These are phyloP conservation scores for Anisognathus igniventris DNA, from an alignment of 2,797 vertebrate genomes.

Conservation along the genomic window DNA sequence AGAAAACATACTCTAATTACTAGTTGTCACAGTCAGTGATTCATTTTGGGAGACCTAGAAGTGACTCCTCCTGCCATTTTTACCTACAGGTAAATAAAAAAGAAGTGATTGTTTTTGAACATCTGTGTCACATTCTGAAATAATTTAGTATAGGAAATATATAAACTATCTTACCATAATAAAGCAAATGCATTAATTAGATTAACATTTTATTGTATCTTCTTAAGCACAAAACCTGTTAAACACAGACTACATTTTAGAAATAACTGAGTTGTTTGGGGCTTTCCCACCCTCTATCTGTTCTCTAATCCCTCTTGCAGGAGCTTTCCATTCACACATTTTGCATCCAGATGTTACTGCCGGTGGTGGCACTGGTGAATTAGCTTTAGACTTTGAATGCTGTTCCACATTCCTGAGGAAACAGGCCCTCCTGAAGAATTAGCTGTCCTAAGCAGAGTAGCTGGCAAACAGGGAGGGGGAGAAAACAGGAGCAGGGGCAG, in stretches of 20 bases:
- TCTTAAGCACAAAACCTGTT: neutral
- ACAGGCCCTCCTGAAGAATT: constrained; percentile 20
- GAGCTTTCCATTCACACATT: constrained; percentile 39
- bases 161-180: neutral
- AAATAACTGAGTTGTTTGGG: neutral
- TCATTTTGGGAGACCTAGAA: neutral
- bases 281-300: neutral
- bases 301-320: neutral
- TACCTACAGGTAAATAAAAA: neutral
- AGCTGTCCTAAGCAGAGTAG: neutral
- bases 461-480: neutral
- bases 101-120: neutral
- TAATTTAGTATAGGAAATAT: neutral
- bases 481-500: neutral
- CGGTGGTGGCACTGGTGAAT: neutral
- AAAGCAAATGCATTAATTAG: neutral
- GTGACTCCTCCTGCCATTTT: neutral
- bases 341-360: constrained; percentile 39
- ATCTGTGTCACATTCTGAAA: neutral
- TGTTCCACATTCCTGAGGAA: constrained; percentile 46
- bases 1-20: neutral
- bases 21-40: neutral
- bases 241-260: neutral
- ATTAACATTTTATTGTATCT: neutral
- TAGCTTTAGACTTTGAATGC: neutral